A percentile compares a stretch with the other conserved stretches of the same genome.
Conservation (phyloP, 1,140 invertebrate species). For the roundworm (Caenorhabditis elegans) region DNA sequence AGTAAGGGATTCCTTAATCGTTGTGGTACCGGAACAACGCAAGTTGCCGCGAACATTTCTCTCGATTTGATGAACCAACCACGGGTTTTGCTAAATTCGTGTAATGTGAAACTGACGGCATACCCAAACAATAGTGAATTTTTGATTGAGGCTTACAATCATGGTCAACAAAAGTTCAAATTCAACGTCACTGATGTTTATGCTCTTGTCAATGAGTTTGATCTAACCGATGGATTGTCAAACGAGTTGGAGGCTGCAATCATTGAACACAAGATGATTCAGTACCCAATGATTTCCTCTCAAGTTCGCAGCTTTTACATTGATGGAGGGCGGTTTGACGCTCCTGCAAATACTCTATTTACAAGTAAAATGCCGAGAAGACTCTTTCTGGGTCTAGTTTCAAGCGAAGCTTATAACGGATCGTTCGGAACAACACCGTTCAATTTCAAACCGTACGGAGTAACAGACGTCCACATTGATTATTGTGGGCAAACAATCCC, state of each 20-base stretch:
- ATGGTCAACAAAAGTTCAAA: background rate
- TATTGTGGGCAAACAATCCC: background rate
- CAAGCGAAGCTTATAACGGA: background rate
- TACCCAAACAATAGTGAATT: background rate
- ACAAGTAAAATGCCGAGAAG: background rate
- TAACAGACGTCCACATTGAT: background rate
- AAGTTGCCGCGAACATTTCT: too few relatives aligned
- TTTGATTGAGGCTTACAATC: background rate
- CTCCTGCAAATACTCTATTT: background rate
- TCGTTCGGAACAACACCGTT: background rate
- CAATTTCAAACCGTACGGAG: background rate
- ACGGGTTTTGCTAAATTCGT: too few relatives aligned
- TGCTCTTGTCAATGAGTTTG: background rate
- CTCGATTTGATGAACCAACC: too few relatives aligned
- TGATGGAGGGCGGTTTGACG: background rate
- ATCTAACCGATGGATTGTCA: background rate
- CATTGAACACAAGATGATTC: background rate
- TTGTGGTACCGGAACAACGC: too few relatives aligned
- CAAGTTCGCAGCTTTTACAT: background rate
- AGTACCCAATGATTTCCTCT: background rate
- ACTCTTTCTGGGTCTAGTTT: background rate
- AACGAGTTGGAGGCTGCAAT: background rate
- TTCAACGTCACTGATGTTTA: background rate
- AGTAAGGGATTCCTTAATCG: too few relatives aligned
- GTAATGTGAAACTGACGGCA: background rate